Base-by-base conservation (phyloP, 2,888 invertebrate species). In the Cosmopolites sordidus region DNA sequence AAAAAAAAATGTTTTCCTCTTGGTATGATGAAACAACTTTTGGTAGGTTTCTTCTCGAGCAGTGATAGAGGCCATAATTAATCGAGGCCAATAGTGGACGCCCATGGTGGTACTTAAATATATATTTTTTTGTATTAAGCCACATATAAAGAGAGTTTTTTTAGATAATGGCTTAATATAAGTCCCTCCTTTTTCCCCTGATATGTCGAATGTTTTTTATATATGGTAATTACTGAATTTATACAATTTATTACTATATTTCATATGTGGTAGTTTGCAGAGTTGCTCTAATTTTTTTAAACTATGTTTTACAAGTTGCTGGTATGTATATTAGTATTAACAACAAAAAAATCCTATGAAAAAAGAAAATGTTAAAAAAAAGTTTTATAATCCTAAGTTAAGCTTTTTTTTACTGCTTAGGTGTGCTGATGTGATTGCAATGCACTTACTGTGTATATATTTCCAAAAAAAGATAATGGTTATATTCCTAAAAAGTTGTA, bases 371-470 rank as follows among this genome's bases (percentile, higher is more conserved):
- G 64, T 64, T 62, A 65, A 66, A 67, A 66, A 67, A 64, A 65
- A 37, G 39, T 41, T 52, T 45, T 52, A 46, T 49, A 51, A 60
- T 58, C 61, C 61, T 65, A 64, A 66, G 65, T 66, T 69, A 68
- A 64, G 64, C 64, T 67, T 69, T 65, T 46, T 66, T 51, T 64
- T 68, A 67, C 64, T 64, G 70, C 70, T 71, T 71, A 70, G 69
- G 70, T 72, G 70, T 72, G 70, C 69, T 71, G 71, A 67, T 69
- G 68, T 72, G 70, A 70, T 69, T 64, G 69, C 69, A 64, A 65
- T 68, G 69, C 70, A 70, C 71, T 68, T 64, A 22, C 66, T 67
- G 62, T 70, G 65, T 69, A 67, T 66, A 68, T 69, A 69, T 68
- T 64, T 61, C 29, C 29, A 44, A 33, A 33, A 33, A 33, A 33